phyloP scores from a whole-genome alignment of 1,140 invertebrate species.

The Tribolium castaneum region DNA sequence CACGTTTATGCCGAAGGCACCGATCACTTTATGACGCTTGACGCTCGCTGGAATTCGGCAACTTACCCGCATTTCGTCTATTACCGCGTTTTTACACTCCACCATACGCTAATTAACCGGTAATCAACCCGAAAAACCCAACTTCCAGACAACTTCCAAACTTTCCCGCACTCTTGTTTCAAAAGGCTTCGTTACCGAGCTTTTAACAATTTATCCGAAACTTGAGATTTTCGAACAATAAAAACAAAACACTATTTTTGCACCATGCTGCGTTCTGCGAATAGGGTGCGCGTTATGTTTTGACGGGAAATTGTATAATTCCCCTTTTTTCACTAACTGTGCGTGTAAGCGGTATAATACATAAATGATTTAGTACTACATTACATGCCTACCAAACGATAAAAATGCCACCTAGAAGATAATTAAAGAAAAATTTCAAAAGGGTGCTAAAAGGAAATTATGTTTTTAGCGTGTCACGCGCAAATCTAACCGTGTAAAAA shows the following conservation, averaged over 20 bases:
- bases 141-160: neutral
- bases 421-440: conserved; percentile 29
- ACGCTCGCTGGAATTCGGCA: conserved; percentile 59
- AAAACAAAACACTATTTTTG: neutral
- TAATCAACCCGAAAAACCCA: neutral
- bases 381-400: conserved; percentile 22
- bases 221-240: neutral
- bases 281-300: conserved; percentile 6
- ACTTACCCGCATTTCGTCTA: conserved; percentile 50
- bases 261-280: neutral
- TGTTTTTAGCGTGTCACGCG: neutral
- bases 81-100: neutral
- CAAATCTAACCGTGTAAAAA: neutral
- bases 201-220: neutral
- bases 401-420: conserved; percentile 18
- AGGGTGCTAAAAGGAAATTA: neutral
- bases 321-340: conserved; percentile 9
- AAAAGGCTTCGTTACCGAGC: conserved; percentile 6
- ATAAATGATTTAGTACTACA: conserved; percentile 24
- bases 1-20: conserved; percentile 59
- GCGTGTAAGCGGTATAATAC: conserved; percentile 27
- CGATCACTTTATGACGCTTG: conserved; percentile 61
- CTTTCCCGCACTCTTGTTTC: neutral
- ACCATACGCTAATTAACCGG: neutral
- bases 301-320: conserved; percentile 28